Base-by-base conservation (phyloP, 2,797 vertebrate genomes). In the Mormyrops attenuatus region DNA sequence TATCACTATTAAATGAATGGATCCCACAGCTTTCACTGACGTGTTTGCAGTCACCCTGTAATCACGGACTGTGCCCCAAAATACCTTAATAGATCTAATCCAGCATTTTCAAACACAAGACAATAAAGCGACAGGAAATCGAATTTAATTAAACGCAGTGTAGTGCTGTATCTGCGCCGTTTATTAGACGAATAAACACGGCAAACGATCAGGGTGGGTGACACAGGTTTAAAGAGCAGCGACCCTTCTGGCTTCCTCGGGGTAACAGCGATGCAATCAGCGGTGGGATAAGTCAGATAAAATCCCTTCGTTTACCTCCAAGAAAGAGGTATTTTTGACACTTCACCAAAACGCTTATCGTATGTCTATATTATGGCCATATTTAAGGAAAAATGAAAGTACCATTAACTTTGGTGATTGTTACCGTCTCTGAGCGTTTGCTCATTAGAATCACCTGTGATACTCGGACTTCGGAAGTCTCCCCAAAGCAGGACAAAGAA, bases 381-480 rank as follows among this genome's bases (percentile, higher is more conserved):
- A 47, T 47, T 9, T 47, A 47, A 44, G 47, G 8, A n/a, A 44
- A 82, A 44, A 82, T 82, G 77, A 47, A 22, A 47, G 20, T 82
- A 80, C 6, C 38, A 44, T 41, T 80, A 20, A n/a, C 20, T 82
- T 82, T 82, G 77, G 38, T 47, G 77, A 20, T 82, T 82, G 20
- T 82, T 82, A 44, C 41, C 41, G 22, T 9, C 15, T 4, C 77
- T 47, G 38, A 47, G 41, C 77, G 77, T 82, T 55, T 87, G 47
- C 38, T 89, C 47, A 89, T 89, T 87, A 57, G 55, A 89, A 77
- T 80, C 89, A 89, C 89, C 85, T 89, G 89, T 88, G 82, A 52
- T 47, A 85, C 13, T 52, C 60, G 15, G 57, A 41, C 26, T 47
- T 69, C 8, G 26, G 60, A 22, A 52, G 84, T 26, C n/a, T 30